Evolutionary conservation across 1,140 invertebrate species (phyloP).

Genomic region (Centruroides vittatus): DNA sequence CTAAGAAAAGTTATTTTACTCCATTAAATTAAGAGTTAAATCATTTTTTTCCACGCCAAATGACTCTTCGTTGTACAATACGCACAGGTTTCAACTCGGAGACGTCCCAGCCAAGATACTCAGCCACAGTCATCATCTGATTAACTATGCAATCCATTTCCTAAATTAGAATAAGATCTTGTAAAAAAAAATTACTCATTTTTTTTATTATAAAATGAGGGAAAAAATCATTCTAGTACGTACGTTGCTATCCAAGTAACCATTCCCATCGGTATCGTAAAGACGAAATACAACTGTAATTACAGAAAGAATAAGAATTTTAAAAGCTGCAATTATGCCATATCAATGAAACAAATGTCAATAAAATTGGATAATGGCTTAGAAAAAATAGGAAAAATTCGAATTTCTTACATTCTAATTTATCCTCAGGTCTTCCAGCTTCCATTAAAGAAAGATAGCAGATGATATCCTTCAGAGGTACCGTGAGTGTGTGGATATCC

Average conservation of each 20-base stretch:
- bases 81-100: slow-evolving; percentile 82
- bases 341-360: not conserved
- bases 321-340: not conserved
- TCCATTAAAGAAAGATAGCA: slow-evolving; percentile 89
- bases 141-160: slow-evolving; percentile 93
- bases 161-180: slow-evolving; percentile 28
- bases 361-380: not conserved
- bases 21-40: too few species aligned
- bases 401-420: slow-evolving; percentile 75
- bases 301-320: slow-evolving; percentile 14
- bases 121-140: slow-evolving; percentile 96
- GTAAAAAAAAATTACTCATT: not conserved
- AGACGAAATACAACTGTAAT: slow-evolving; percentile 88
- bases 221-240: slow-evolving; percentile 25
- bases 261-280: slow-evolving; percentile 90
- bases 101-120: slow-evolving; percentile 94
- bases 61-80: not conserved
- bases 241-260: slow-evolving; percentile 77
- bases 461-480: slow-evolving; percentile 85
- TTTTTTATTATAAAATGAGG: too few species aligned
- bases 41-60: too few species aligned
- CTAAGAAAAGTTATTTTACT: slow-evolving; percentile 36
- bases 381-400: not conserved
- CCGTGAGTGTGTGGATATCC: slow-evolving; percentile 60
- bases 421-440: slow-evolving; percentile 85